phyloP scores from a whole-genome alignment of 2,888 invertebrate species.

The Drosophila pegasa region DNA sequence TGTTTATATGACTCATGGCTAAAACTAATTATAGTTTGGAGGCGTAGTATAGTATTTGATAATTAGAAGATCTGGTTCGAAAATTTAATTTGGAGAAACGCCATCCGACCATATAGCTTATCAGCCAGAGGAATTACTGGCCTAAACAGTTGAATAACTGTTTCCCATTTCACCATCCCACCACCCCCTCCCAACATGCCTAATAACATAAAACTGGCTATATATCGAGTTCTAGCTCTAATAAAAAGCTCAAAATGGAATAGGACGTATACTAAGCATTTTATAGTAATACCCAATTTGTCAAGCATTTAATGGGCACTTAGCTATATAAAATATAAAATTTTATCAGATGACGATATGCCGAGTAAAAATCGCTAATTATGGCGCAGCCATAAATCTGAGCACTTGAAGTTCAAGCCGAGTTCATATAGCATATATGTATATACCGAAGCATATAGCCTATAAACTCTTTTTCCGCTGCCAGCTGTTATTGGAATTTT shows the following conservation, averaged over 20 bases:
- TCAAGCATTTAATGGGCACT: neutral
- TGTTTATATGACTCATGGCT: too few species aligned
- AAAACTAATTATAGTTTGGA: neutral
- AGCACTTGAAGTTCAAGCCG: too few species aligned
- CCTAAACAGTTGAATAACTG: neutral
- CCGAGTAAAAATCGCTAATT: too few species aligned
- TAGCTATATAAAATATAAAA: neutral
- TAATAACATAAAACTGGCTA: too few species aligned
- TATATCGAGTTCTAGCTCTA: neutral
- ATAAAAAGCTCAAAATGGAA: neutral
- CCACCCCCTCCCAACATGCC: too few species aligned
- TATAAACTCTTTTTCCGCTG: too few species aligned
- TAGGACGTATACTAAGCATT: too few species aligned
- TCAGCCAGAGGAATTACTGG: conserved; percentile 2
- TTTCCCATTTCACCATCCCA: too few species aligned
- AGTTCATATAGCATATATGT: too few species aligned
- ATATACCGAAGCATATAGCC: too few species aligned
- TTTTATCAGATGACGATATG: neutral
- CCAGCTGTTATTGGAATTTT: too few species aligned
- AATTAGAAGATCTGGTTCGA: neutral
- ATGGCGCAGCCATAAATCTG: too few species aligned
- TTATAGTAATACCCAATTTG: neutral
- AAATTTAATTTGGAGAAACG: neutral
- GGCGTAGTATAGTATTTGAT: neutral
- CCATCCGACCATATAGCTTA: neutral